These are phyloP conservation scores for Plecotus auritus DNA, from an alignment of 2,113 vertebrate genomes.

Conservation along the genomic window DNA sequence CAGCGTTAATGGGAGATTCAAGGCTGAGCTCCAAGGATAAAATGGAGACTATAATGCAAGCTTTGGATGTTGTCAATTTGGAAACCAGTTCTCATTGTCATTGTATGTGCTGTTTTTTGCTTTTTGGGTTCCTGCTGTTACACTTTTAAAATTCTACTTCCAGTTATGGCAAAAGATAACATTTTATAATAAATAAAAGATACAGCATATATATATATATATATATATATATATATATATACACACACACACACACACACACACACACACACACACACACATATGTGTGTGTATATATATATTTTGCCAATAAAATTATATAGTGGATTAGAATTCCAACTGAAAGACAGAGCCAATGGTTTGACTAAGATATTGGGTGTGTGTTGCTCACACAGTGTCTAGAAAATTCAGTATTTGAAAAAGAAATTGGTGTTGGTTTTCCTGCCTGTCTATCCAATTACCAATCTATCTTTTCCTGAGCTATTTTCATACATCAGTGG, in stretches of 20 bases:
- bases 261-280: too few species aligned
- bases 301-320: constrained; percentile 30
- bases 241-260: too few species aligned
- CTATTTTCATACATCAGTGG: constrained; percentile 50
- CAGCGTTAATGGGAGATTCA: constrained; percentile 52
- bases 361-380: not conserved
- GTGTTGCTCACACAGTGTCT: not conserved
- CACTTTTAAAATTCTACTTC: constrained; percentile 41
- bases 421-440: constrained; percentile 41
- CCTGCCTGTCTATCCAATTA: constrained; percentile 53
- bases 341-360: constrained; percentile 9
- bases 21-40: constrained; percentile 46
- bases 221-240: not conserved
- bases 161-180: not conserved
- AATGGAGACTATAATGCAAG: not conserved
- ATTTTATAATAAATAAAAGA: constrained; percentile 28
- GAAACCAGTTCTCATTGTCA: constrained; percentile 31
- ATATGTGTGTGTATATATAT: too few species aligned
- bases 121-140: constrained; percentile 23
- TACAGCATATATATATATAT: not conserved
- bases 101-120: not conserved
- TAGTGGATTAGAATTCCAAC: constrained; percentile 1
- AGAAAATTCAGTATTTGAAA: constrained; percentile 62
- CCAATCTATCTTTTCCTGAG: constrained; percentile 27
- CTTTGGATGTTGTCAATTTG: constrained; percentile 7